Evolutionary conservation across 2,888 invertebrate genomes (phyloP).

Genomic region (Orgyia antiqua): DNA sequence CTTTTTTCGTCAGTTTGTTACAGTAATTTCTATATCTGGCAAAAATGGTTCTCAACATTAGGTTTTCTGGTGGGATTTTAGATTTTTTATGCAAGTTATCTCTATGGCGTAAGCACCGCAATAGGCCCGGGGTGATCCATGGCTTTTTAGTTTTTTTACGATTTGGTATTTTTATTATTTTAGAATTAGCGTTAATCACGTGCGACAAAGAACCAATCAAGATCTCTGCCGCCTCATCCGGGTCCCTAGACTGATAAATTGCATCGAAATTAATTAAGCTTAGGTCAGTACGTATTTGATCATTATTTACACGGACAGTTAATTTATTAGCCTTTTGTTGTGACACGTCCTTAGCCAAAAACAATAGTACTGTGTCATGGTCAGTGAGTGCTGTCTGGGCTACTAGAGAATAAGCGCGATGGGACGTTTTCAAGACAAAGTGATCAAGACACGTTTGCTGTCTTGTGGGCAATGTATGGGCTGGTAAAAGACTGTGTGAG

Average conservation of each 20-base stretch:
- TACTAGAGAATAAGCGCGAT: slow-evolving; percentile 1
- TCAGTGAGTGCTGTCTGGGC: slow-evolving; percentile 1
- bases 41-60: neutral
- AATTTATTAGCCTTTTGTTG: no score
- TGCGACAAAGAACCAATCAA: neutral
- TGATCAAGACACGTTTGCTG: slow-evolving; percentile 5
- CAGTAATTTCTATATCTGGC: slow-evolving; percentile 3
- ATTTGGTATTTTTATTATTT: neutral
- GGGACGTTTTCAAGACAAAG: neutral
- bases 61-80: neutral
- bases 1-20: neutral
- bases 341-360: slow-evolving; percentile 1
- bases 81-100: slow-evolving; percentile 2
- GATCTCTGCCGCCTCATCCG: neutral
- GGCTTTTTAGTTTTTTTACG: neutral
- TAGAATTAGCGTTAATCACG: neutral
- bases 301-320: neutral
- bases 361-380: slow-evolving; percentile 1
- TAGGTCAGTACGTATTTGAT: neutral
- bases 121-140: neutral
- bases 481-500: slow-evolving; percentile 3
- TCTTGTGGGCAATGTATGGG: neutral
- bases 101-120: slow-evolving; percentile 2
- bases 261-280: neutral
- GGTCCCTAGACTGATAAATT: neutral